Evolutionary conservation across 1,140 invertebrate species (phyloP).

Genomic region (Drosophila bocqueti): DNA sequence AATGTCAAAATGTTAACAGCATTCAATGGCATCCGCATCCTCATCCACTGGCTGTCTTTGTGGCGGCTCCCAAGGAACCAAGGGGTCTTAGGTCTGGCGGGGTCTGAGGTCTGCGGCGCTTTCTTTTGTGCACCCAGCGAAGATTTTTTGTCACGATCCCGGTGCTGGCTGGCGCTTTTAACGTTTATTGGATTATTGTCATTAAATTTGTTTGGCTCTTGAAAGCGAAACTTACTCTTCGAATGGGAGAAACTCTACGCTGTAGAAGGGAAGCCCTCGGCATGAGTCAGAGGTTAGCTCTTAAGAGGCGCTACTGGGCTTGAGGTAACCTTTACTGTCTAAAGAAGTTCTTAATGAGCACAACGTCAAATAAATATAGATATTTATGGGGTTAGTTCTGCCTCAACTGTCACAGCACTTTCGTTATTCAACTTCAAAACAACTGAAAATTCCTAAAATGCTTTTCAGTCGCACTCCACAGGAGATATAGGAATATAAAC

Average conservation of each 20-base stretch:
- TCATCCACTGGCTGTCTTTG: constrained; percentile 26
- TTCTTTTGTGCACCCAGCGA: constrained; percentile 68
- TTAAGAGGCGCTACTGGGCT: constrained; percentile 53
- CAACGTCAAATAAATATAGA: not conserved
- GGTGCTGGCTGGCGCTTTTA: constrained; percentile 54
- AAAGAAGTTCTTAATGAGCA: not conserved
- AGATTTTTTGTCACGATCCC: constrained; percentile 78
- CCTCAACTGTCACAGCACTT: not conserved
- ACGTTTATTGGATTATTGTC: constrained; percentile 83
- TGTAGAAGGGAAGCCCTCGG: constrained; percentile 16
- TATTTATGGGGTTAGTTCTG: not conserved
- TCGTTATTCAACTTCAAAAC: constrained; percentile 1
- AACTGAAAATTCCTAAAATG: constrained; percentile 2
- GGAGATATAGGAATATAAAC: not conserved
- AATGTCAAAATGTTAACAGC: constrained; percentile 78
- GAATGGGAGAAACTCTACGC: constrained; percentile 32
- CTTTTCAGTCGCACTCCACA: not conserved
- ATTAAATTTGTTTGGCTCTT: constrained; percentile 65
- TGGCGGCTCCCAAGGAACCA: constrained; percentile 9
- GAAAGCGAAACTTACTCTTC: constrained; percentile 65
- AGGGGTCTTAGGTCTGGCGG: constrained; percentile 32
- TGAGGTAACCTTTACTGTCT: constrained; percentile 28
- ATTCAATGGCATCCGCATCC: constrained; percentile 37
- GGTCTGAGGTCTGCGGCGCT: constrained; percentile 56
- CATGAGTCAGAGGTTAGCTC: constrained; percentile 63